These are phyloP conservation scores for Pseudomyrmex cubaensis DNA, from an alignment of 1,140 invertebrate species.

Conservation along the genomic window DNA sequence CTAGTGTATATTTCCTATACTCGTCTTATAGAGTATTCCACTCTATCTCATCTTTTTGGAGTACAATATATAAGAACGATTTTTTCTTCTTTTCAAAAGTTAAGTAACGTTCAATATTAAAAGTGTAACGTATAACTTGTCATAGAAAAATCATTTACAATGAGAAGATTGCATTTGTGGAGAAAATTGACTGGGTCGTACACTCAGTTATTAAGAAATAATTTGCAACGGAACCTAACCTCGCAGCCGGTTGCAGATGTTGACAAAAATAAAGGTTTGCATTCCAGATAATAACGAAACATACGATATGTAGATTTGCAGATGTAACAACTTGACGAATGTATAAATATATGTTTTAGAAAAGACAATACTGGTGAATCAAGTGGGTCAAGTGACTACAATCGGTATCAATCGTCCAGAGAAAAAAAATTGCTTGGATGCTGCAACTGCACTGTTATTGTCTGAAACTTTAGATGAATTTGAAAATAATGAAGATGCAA, in stretches of 20 bases:
- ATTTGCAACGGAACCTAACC: conserved; percentile 58
- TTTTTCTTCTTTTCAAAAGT: background rate
- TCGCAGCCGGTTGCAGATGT: conserved; percentile 28
- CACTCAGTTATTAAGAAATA: background rate
- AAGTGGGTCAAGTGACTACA: conserved; percentile 88
- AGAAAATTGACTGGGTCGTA: conserved; percentile 47
- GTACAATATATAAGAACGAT: no score
- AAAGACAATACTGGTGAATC: conserved; percentile 86
- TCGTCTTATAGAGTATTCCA: no score
- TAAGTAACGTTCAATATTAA: background rate
- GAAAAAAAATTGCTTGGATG: conserved; percentile 93
- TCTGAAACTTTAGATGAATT: conserved; percentile 91
- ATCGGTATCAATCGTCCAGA: conserved; percentile 95
- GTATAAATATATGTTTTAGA: conserved; percentile 66
- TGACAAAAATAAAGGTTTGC: conserved; percentile 67
- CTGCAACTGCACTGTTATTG: conserved; percentile 88
- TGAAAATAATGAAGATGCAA: conserved; percentile 90
- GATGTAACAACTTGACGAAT: background rate
- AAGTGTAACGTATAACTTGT: background rate
- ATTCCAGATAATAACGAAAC: background rate
- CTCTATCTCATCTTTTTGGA: no score
- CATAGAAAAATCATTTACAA: background rate
- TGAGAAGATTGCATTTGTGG: conserved; percentile 53
- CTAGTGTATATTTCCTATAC: no score
- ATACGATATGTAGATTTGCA: background rate